Evolutionary conservation across 2,888 invertebrate species (phyloP).

Genomic region (Macrosiphum euphorbiae): DNA sequence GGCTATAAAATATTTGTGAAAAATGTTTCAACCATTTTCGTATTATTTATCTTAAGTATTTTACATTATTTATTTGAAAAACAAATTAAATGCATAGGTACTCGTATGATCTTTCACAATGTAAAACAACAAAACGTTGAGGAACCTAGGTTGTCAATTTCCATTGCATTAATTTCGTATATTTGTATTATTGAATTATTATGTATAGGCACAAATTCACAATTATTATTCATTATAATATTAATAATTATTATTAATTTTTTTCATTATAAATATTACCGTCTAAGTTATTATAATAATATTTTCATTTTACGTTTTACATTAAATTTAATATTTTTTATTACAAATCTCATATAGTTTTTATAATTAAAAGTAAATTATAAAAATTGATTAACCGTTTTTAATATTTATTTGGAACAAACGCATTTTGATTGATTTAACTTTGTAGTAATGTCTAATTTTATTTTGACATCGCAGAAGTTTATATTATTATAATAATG

Average conservation of each 20-base stretch:
- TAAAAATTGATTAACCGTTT: not conserved
- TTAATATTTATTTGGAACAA: not conserved
- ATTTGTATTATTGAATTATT: not conserved
- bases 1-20: not conserved
- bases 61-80: not conserved
- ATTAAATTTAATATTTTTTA: not conserved
- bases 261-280: not conserved
- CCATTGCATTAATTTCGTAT: not conserved
- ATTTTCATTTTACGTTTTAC: not conserved
- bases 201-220: too few species aligned
- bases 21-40: too few species aligned
- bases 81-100: not conserved
- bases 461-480: not conserved
- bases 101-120: not conserved
- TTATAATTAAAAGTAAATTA: not conserved
- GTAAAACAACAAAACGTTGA: not conserved
- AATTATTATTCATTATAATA: not conserved
- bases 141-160: not conserved
- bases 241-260: too few species aligned
- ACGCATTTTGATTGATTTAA: not conserved
- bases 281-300: not conserved
- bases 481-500: not conserved
- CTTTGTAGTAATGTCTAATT: not conserved
- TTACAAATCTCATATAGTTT: not conserved
- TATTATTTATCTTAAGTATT: not conserved